Percentiles rank a stretch among this genome's conserved stretches.
Evolutionary conservation across 1,140 invertebrate species (phyloP).

Genomic region (Panagrolaimus sp.): DNA sequence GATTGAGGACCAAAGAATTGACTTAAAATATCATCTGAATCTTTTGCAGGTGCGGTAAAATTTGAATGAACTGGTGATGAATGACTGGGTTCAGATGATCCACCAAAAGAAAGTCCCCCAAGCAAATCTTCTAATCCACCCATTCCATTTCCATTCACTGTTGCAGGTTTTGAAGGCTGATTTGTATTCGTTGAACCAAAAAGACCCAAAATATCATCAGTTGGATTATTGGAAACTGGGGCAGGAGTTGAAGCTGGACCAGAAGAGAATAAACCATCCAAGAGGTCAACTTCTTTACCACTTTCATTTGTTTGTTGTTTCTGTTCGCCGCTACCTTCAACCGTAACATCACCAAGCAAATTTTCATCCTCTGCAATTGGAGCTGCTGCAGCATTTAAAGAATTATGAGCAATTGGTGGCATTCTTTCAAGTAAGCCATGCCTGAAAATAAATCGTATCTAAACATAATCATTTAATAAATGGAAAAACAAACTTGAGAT

Average conservation of each 20-base stretch:
- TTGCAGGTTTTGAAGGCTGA: neutral
- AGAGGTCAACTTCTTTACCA: slow-evolving; percentile 37
- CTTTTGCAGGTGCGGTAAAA: slow-evolving; percentile 7
- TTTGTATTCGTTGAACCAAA: neutral
- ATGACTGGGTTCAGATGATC: neutral
- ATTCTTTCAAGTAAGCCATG: slow-evolving; percentile 81
- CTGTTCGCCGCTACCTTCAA: neutral
- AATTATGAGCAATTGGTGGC: slow-evolving; percentile 68
- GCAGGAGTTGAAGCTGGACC: slow-evolving; percentile 4
- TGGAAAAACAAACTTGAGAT: slow-evolving; percentile 36
- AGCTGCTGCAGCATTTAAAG: slow-evolving; percentile 56
- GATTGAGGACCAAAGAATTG: slow-evolving; percentile 17
- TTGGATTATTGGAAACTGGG: neutral
- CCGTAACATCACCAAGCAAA: slow-evolving; percentile 58
- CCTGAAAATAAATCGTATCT: slow-evolving; percentile 49
- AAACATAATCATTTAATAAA: slow-evolving; percentile 11
- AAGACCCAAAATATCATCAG: slow-evolving; percentile 19
- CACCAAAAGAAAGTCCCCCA: slow-evolving; percentile 9
- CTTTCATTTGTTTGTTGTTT: slow-evolving; percentile 62
- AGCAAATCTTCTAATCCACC: slow-evolving; percentile 20
- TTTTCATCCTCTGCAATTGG: slow-evolving; percentile 53
- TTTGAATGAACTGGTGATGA: neutral
- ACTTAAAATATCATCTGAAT: slow-evolving; percentile 15
- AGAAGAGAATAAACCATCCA: slow-evolving; percentile 5
- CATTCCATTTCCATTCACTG: neutral